A percentile compares a stretch with the other conserved stretches of the same genome.
These are phyloP conservation scores for Oplegnathus fasciatus DNA, from an alignment of 2,113 vertebrate genomes.

Conservation along the genomic window DNA sequence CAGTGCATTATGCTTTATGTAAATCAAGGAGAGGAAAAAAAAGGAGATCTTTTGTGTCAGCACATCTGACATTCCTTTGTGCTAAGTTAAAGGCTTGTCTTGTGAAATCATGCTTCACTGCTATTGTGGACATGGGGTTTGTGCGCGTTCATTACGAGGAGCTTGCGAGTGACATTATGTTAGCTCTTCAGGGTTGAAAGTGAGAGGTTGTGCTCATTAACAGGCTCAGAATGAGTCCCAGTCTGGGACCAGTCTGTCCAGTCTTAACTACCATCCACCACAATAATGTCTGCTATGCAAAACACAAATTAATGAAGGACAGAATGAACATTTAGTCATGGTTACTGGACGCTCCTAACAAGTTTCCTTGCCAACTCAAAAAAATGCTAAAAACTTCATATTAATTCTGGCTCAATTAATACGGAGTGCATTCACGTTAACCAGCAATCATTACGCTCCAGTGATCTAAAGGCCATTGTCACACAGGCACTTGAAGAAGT, in stretches of 20 bases:
- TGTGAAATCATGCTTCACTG: conserved; percentile 69
- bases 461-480: conserved; percentile 87
- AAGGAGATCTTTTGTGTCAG: conserved; percentile 68
- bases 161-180: conserved; percentile 66
- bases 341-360: conserved; percentile 40
- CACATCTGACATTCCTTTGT: conserved; percentile 76
- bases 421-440: conserved; percentile 78
- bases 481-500: conserved; percentile 84
- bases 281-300: conserved; percentile 41
- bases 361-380: conserved; percentile 61
- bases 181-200: conserved; percentile 62
- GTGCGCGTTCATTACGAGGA: conserved; percentile 63
- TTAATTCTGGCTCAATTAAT: conserved; percentile 87
- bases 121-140: conserved; percentile 65
- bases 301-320: conserved; percentile 19
- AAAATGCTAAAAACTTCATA: conserved; percentile 71
- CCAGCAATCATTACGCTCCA: conserved; percentile 83
- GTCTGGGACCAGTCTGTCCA: conserved; percentile 28
- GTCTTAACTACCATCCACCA: conserved; percentile 23
- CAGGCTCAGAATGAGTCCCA: conserved; percentile 36
- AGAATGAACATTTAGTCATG: conserved; percentile 47
- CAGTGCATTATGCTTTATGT: conserved; percentile 57
- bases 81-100: conserved; percentile 68
- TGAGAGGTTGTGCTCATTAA: conserved; percentile 73
- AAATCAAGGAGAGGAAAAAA: conserved; percentile 60